Evolutionary conservation across 1,140 invertebrate species (phyloP).

Genomic region (Megalonaias nervosa): DNA sequence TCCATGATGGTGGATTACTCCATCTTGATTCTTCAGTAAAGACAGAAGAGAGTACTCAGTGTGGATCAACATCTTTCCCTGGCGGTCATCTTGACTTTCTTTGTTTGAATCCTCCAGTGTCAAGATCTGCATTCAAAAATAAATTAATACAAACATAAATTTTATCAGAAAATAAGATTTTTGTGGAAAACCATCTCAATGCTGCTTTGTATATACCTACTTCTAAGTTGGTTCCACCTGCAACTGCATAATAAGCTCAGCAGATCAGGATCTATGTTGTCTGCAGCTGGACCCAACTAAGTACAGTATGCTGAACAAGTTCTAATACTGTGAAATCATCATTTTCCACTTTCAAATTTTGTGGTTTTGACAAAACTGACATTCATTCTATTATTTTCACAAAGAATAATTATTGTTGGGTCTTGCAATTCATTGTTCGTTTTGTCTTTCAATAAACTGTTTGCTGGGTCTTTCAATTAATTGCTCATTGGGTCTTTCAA

Average conservation of each 20-base stretch:
- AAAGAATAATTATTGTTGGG: background rate
- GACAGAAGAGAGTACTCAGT: slow-evolving; percentile 86
- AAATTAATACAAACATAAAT: background rate
- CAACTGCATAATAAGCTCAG: background rate
- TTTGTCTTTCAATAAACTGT: too few species aligned
- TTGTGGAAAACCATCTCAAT: too few species aligned
- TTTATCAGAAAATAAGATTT: too few species aligned
- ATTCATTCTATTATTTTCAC: background rate
- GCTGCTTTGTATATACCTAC: background rate
- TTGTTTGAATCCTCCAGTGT: slow-evolving; percentile 74
- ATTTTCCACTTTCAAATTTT: too few species aligned
- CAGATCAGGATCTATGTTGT: background rate
- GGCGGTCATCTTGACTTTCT: slow-evolving; percentile 84
- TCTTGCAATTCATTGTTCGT: too few species aligned
- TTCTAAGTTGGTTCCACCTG: background rate
- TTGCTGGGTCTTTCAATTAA: too few species aligned
- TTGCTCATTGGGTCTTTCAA: too few species aligned
- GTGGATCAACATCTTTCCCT: slow-evolving; percentile 87
- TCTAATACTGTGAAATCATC: too few species aligned
- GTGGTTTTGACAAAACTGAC: too few species aligned
- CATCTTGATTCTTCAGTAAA: slow-evolving; percentile 80
- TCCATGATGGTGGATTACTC: slow-evolving; percentile 86
- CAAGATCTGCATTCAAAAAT: slow-evolving; percentile 70
- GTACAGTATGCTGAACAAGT: too few species aligned
- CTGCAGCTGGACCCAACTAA: background rate